These are phyloP conservation scores for Archaeoteleia sp. DNA, from an alignment of 2,888 invertebrate genomes.

Conservation along the genomic window DNA sequence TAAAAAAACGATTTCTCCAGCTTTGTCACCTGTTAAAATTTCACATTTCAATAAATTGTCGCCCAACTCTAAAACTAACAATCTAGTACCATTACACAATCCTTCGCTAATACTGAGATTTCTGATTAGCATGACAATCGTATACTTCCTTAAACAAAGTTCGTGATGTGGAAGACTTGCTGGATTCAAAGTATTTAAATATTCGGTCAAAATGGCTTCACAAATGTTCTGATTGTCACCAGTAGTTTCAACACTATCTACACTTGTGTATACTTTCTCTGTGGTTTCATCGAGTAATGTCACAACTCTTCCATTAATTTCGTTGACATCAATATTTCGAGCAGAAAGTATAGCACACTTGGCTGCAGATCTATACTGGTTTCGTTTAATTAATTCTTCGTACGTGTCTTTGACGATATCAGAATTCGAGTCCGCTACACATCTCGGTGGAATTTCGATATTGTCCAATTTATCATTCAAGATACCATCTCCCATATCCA, in stretches of 20 bases:
- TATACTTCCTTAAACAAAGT: not conserved
- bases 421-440: slow-evolving; percentile 17
- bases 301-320: slow-evolving; percentile 43
- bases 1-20: not conserved
- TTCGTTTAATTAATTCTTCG: slow-evolving; percentile 27
- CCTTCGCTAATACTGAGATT: slow-evolving; percentile 7
- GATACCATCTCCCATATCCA: slow-evolving; percentile 36
- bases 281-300: slow-evolving; percentile 3
- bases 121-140: not conserved
- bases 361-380: slow-evolving; percentile 17
- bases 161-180: not conserved
- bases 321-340: slow-evolving; percentile 49
- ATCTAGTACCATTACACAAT: slow-evolving; percentile 5
- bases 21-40: slow-evolving; percentile 6
- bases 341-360: slow-evolving; percentile 16
- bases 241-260: slow-evolving; percentile 10
- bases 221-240: slow-evolving; percentile 7
- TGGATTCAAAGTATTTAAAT: slow-evolving; percentile 3
- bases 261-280: slow-evolving; percentile 9
- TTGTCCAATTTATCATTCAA: slow-evolving; percentile 28
- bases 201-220: slow-evolving; percentile 14
- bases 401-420: slow-evolving; percentile 45
- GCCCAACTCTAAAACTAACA: slow-evolving; percentile 11
- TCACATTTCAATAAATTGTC: slow-evolving; percentile 23
- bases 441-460: slow-evolving; percentile 24